Evolutionary conservation across 2,888 invertebrate species (phyloP), one percentile per base, ranked within the genome.

Genomic region (Encarsia formosa): DNA sequence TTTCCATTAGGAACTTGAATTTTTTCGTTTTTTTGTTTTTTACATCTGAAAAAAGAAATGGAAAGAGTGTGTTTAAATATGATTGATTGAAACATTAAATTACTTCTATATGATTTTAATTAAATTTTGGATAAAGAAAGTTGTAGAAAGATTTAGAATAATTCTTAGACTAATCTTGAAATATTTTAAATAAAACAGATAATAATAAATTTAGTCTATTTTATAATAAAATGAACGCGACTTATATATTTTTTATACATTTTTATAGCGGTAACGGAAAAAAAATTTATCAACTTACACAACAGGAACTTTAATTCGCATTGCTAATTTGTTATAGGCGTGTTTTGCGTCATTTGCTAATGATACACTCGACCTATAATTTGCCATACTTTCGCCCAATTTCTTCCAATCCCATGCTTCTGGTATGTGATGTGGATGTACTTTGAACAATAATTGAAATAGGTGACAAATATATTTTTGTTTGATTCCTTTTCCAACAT

Each of bases 381-480:
- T 65, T 37, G 68, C 63, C 16, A 80, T 63, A 13, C 60, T 58
- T 15, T 71, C 63, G 0, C 68, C 73, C 20, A 80, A 62, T 38
- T 63, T 59, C 22, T 65, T 56, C 79, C 79, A 80, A 50, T 76
- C 62, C 70, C 73, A 73, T 13, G 63, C 66, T 46, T 66, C 52
- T 16, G 64, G 56, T 29, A 63, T 55, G 45, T 77, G 72, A 42
- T 65, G 64, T 4, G 61, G 52, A 52, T 69, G 59, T 19, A 76
- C 56, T 0, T 68, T 64, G 37, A 76, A 77, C 26, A 85, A 71
- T 43, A 84, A 64, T 56, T 76, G 78, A 61, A 80, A 80, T 18
- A 85, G 64, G 40, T 77, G 71, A 26, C 71, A 71, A 48, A 82
- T 70, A 64, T 81, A 85, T 65, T 81, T 81, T 60, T 82, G 81